Conservation (phyloP, 2,888 invertebrate genomes). For the Cylindroiulus punctatus region DNA sequence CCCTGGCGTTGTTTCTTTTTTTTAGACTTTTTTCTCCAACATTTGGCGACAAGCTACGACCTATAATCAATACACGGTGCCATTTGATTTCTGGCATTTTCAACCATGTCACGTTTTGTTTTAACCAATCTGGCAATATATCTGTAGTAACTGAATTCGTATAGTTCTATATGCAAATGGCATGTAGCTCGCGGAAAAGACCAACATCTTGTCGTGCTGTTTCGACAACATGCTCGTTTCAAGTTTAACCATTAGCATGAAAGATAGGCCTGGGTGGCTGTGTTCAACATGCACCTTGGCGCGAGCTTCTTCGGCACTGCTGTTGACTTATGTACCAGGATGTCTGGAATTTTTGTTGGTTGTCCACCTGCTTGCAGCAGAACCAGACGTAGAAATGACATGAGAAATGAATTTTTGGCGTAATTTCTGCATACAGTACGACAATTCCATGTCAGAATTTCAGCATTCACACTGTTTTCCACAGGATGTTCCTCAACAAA, state of each 20-base stretch:
- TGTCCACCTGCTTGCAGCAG: background rate
- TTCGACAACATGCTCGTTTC: conserved; percentile 25
- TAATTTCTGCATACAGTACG: background rate
- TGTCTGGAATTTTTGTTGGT: background rate
- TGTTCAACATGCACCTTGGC: background rate
- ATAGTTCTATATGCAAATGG: conserved; percentile 37
- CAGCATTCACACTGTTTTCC: too few relatives aligned
- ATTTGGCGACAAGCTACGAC: background rate
- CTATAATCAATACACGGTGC: conserved; percentile 31
- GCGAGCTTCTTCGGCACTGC: background rate
- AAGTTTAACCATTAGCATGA: conserved; percentile 33
- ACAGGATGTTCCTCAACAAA: too few relatives aligned
- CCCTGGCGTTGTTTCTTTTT: background rate
- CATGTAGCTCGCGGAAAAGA: background rate
- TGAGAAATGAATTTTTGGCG: background rate
- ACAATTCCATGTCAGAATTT: too few relatives aligned
- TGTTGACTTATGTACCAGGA: background rate
- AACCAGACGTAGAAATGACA: background rate
- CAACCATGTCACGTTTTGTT: conserved; percentile 34
- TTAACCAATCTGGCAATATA: conserved; percentile 42
- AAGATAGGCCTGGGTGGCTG: background rate
- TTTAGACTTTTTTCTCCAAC: background rate
- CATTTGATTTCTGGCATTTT: conserved; percentile 8
- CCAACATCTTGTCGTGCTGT: conserved; percentile 37
- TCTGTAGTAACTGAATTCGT: conserved; percentile 29